Percentiles rank a stretch among this genome's conserved stretches.
phyloP scores from a whole-genome alignment of 1,140 invertebrate genomes.

The Pseudomyrmex cubaensis region DNA sequence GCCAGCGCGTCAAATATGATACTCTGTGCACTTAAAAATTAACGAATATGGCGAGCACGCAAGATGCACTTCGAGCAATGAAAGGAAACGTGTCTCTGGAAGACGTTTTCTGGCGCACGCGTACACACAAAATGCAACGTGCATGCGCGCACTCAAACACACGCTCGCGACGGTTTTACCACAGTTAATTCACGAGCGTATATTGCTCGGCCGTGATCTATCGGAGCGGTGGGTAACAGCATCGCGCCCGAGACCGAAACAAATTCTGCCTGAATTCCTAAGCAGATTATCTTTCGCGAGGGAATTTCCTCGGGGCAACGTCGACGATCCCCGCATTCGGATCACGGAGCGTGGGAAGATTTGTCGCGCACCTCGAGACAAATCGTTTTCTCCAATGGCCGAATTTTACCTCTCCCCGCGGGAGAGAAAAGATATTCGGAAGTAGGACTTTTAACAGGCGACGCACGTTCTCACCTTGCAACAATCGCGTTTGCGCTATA shows the following conservation, averaged over 20 bases:
- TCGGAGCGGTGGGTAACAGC: background rate
- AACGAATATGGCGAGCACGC: conserved; percentile 15
- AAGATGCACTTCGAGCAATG: background rate
- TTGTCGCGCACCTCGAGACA: conserved; percentile 62
- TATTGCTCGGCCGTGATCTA: conserved; percentile 43
- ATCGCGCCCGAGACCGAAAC: conserved; percentile 4
- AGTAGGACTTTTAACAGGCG: conserved; percentile 32
- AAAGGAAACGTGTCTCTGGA: background rate
- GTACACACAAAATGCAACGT: too few species aligned
- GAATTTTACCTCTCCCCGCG: conserved; percentile 18
- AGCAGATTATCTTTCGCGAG: conserved; percentile 37
- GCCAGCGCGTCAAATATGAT: conserved; percentile 32
- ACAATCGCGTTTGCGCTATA: conserved; percentile 36
- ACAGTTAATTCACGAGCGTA: conserved; percentile 35
- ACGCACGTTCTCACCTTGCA: conserved; percentile 26
- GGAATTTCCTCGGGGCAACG: conserved; percentile 16
- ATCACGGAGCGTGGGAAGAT: conserved; percentile 60
- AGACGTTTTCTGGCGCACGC: background rate
- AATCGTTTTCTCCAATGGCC: conserved; percentile 51
- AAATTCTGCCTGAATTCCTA: conserved; percentile 53
- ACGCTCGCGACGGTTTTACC: background rate
- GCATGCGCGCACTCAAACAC: background rate
- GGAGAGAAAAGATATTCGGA: conserved; percentile 23
- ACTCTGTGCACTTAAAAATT: conserved; percentile 42
- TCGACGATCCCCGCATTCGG: conserved; percentile 21